Conservation (phyloP, 92 coral and sea anemone species). For the Zoanthus solanderi region DNA sequence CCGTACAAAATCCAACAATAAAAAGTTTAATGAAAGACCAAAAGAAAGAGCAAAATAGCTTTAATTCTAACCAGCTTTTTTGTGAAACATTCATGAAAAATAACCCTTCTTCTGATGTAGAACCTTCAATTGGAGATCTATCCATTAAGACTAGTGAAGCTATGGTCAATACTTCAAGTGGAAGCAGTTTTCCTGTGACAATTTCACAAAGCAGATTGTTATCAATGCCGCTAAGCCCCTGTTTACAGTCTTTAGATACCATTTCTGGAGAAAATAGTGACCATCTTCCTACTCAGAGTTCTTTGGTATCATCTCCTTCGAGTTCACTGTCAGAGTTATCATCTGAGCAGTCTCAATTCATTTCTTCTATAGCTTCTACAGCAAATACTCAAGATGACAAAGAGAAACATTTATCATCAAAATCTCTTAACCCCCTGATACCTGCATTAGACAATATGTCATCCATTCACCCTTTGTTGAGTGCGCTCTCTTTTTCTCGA, state of each 20-base stretch:
- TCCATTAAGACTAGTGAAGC: not conserved
- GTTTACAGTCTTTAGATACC: slow-evolving; percentile 3
- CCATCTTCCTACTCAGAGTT: not conserved
- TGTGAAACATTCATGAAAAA: not conserved
- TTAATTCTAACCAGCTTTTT: not conserved
- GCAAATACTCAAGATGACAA: not conserved
- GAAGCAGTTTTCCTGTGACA: not conserved
- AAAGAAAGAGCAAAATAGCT: not conserved
- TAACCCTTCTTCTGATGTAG: not conserved
- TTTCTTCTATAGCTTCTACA: not conserved
- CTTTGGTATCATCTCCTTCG: not conserved
- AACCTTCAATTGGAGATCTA: not conserved
- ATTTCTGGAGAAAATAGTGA: not conserved
- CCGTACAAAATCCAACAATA: not conserved
- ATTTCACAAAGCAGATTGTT: not conserved
- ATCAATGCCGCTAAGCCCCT: slow-evolving; percentile 31
- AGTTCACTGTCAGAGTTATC: slow-evolving; percentile 7
- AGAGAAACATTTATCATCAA: slow-evolving; percentile 26
- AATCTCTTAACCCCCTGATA: slow-evolving; percentile 20
- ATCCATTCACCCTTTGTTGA: not conserved
- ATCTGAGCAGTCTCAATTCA: not conserved
- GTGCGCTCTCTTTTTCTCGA: not conserved
- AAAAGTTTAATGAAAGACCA: not conserved
- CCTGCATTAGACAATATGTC: not conserved
- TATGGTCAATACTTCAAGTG: not conserved